Evolutionary conservation across 2,113 vertebrate genomes (phyloP).

Genomic region (Ptilorrhoa leucosticta): DNA sequence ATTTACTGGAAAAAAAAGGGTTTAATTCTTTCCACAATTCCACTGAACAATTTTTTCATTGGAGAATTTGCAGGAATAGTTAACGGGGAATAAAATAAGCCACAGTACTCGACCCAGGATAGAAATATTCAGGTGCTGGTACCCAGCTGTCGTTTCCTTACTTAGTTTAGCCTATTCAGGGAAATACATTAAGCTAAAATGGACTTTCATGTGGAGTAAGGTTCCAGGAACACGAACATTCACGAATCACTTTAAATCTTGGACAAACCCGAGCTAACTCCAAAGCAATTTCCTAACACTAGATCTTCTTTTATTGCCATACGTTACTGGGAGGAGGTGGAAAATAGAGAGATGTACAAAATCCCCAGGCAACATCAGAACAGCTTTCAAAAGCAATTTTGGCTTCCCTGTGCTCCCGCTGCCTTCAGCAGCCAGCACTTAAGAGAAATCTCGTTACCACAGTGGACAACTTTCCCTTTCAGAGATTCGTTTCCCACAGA

Average conservation of each 20-base stretch:
- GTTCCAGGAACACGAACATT: neutral
- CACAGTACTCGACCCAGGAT: neutral
- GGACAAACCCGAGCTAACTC: neutral
- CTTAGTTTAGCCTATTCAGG: neutral
- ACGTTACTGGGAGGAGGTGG: neutral
- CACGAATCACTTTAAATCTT: neutral
- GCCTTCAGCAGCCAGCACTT: neutral
- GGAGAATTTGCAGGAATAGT: neutral
- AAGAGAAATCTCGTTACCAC: neutral
- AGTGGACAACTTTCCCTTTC: neutral
- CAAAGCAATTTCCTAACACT: neutral
- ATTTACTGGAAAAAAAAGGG: neutral
- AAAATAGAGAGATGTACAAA: neutral
- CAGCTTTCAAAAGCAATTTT: neutral
- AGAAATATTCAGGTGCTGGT: neutral
- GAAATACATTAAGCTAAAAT: neutral
- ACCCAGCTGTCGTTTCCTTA: neutral
- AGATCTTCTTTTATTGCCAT: neutral
- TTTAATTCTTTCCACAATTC: conserved; percentile 22
- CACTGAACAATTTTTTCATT: neutral
- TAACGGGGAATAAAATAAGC: conserved; percentile 8
- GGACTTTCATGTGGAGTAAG: neutral
- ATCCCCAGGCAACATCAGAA: neutral
- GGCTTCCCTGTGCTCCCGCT: neutral
- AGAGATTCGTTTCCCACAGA: neutral